Evolutionary conservation across 1,140 invertebrate species (phyloP), one percentile per base, ranked within the genome.

Genomic region (Philopotamus ludificatus): DNA sequence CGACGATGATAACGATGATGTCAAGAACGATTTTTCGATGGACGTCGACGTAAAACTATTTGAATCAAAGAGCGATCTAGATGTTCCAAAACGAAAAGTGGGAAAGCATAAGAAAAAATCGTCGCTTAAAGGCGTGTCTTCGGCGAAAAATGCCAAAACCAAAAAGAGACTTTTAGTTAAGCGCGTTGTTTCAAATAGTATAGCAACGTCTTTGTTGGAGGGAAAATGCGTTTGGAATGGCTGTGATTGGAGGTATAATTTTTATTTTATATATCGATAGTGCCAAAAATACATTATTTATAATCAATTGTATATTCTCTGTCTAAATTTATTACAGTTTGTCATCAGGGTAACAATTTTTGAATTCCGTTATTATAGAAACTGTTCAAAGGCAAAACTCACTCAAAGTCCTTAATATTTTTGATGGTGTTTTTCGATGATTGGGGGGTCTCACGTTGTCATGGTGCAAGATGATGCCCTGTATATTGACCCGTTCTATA

Each of bases 141-240:
- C 22, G 49, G 50, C 53, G 55, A 7, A 34, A 34, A 34, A 65
- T 49, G 21, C 28, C 18, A 65, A 8, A 47, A 63, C 21, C 53
- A 67, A 41, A 23, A 68, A 60, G 41, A 61, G n/a, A 62, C 25
- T 42, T 23, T 10, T 3, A 28, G n/a, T 51, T n/a, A 66, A 61
- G 39, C 21, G 39, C 55, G 15, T 51, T 7, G 59, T 66, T 28
- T 25, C 65, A 8, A 70, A 70, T 50, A 70, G 41, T 58, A 70
- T 70, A 42, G 68, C 68, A 2, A 65, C 65, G 3, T 70, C 68
- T 15, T 39, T 70, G 16, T 51, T 70, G 34, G 68, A 70, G 53
- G 68, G 55, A 28, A 67, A 47, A 39, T 70, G 65, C 25, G 18
- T 62, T 22, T 70, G 68, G 68, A 62, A 70, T 58, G 68, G 68